phyloP scores from a whole-genome alignment of 1,140 invertebrate genomes.

The Microplitis demolitor region DNA sequence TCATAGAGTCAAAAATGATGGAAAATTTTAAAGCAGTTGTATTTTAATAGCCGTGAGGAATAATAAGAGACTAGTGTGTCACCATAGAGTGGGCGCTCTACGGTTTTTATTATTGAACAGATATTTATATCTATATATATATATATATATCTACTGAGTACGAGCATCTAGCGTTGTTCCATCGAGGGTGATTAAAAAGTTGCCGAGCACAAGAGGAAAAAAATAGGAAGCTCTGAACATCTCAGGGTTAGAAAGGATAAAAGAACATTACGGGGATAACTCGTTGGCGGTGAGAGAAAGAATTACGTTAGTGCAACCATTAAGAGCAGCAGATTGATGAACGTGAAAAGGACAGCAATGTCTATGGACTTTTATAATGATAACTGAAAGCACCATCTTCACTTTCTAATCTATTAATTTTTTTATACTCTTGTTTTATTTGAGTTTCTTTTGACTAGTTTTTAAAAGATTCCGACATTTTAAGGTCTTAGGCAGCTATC shows the following conservation, averaged over 20 bases:
- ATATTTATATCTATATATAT: background rate
- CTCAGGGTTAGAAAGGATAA: background rate
- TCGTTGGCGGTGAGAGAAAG: constrained; percentile 23
- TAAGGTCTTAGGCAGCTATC: too few species aligned
- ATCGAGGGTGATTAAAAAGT: constrained; percentile 45
- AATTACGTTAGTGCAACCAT: constrained; percentile 34
- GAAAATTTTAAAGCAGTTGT: constrained; percentile 14
- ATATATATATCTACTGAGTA: constrained; percentile 32
- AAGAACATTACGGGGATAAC: constrained; percentile 28
- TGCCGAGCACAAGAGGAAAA: constrained; percentile 35
- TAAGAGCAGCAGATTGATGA: constrained; percentile 32
- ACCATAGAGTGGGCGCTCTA: background rate
- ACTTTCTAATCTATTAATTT: constrained; percentile 3
- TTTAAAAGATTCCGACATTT: too few species aligned
- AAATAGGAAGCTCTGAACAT: constrained; percentile 14
- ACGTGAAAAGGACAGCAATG: constrained; percentile 31
- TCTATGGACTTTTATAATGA: constrained; percentile 30
- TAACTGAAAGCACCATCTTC: constrained; percentile 31
- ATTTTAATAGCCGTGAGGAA: constrained; percentile 27
- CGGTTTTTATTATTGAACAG: background rate
- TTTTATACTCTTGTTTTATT: constrained; percentile 7
- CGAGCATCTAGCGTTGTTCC: constrained; percentile 34
- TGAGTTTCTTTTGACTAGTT: too few species aligned
- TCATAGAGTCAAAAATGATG: constrained; percentile 15
- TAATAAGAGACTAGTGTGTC: constrained; percentile 8